Conservation (phyloP, 1,140 invertebrate genomes). For the Scaptomyza pallida region DNA sequence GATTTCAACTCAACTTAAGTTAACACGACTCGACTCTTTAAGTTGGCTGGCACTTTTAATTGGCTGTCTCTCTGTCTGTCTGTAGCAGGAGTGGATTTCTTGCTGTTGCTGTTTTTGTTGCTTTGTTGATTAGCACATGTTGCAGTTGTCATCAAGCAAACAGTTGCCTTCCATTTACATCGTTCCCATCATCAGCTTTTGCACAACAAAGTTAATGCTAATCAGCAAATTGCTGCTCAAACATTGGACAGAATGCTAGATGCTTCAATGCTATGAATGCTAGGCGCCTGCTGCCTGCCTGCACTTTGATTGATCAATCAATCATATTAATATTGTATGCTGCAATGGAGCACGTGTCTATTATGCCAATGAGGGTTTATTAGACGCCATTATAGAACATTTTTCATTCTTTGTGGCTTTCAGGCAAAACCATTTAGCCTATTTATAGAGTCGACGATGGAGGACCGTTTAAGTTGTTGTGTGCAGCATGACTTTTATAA, state of each 20-base stretch:
- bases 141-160: slow-evolving; percentile 52
- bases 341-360: slow-evolving; percentile 63
- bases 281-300: too few species aligned
- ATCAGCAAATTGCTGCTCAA: slow-evolving; percentile 58
- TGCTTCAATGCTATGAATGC: slow-evolving; percentile 23
- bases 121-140: slow-evolving; percentile 33
- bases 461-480: slow-evolving; percentile 45
- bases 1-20: slow-evolving; percentile 11
- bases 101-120: too few species aligned
- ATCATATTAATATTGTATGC: slow-evolving; percentile 16
- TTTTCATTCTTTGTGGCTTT: neutral
- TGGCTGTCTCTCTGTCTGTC: slow-evolving; percentile 51
- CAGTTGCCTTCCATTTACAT: slow-evolving; percentile 39
- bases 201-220: slow-evolving; percentile 55
- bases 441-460: slow-evolving; percentile 58
- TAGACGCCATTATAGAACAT: slow-evolving; percentile 60
- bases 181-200: slow-evolving; percentile 40
- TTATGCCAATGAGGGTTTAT: slow-evolving; percentile 69
- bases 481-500: slow-evolving; percentile 67
- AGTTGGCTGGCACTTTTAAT: slow-evolving; percentile 59
- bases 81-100: slow-evolving; percentile 26
- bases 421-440: slow-evolving; percentile 13
- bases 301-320: slow-evolving; percentile 56
- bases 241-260: slow-evolving; percentile 39
- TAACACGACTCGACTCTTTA: slow-evolving; percentile 29